Base-by-base conservation (phyloP, 2,113 vertebrate genomes). In the Lipotes vexillifer region DNA sequence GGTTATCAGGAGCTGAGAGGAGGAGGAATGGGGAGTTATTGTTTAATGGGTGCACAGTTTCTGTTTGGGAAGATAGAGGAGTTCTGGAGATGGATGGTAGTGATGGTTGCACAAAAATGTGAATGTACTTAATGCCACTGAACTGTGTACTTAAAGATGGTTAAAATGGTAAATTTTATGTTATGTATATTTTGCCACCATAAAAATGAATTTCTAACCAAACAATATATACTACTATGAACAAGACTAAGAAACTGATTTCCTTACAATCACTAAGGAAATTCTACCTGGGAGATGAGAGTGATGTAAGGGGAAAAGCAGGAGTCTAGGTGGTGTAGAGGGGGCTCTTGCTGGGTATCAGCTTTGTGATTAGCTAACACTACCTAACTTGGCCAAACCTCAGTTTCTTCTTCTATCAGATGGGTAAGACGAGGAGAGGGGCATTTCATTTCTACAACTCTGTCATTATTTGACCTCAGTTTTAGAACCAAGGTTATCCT, bases 401-500 rank as follows among this genome's bases (percentile, higher is more conserved):
- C 93, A 94, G 88, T 96, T 81, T 93, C 85, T 86, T 78, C 85
- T 78, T 89, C 74, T 81, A 31, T 69, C 88, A 89, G 86, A 72
- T 33, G 81, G 55, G 38, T 86, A n/a, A 68, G 46, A 9, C 21
- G 13, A 72, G 20, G 46, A 21, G 88, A 55, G 8, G 72, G 57
- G 17, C 15, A 29, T 80, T 65, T 88, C 33, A 36, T 46, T 21
- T 75, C 49, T 33, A 59, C 31, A 90, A 5, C 27, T 44, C 71
- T 61, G 41, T 66, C 27, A 65, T 65, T 87, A 80, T 95, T 77
- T 86, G 33, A 87, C 78, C 10, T 63, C 65, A 91, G 33, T 65
- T 71, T 93, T 86, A 86, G 88, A 94, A 89, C n/a, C 66, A 91
- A 89, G 71, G 29, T 83, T 78, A 94, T 52, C 49, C 61, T 77